phyloP scores from a whole-genome alignment of 1,140 invertebrate genomes.

The Megathymus violae region DNA sequence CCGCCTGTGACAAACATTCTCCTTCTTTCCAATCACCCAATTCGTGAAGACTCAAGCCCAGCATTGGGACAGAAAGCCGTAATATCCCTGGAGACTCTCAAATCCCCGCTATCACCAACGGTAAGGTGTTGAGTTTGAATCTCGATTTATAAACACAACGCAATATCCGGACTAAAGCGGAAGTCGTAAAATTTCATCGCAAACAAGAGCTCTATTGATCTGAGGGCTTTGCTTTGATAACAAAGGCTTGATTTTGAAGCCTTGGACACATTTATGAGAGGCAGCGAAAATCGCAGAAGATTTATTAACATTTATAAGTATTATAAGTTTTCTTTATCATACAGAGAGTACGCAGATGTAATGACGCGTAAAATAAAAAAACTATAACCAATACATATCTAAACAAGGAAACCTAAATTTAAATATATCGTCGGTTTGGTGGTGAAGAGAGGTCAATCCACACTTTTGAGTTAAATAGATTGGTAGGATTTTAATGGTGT shows the following conservation, averaged over 20 bases:
- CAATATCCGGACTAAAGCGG: conserved; percentile 33
- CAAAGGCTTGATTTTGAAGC: conserved; percentile 37
- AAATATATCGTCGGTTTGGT: too few species aligned
- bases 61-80: not conserved
- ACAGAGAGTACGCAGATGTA: too few species aligned
- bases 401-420: too few species aligned
- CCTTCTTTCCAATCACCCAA: too few species aligned
- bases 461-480: too few species aligned
- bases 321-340: too few species aligned
- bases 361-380: too few species aligned
- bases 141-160: conserved; percentile 23
- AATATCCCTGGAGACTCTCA: not conserved
- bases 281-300: not conserved
- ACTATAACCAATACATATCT: too few species aligned
- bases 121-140: conserved; percentile 9
- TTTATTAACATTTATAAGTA: too few species aligned
- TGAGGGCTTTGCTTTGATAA: conserved; percentile 32
- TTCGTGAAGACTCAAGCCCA: not conserved
- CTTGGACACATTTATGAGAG: not conserved
- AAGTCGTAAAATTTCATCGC: conserved; percentile 34
- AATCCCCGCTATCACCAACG: not conserved
- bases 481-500: too few species aligned
- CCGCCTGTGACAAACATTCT: too few species aligned
- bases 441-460: too few species aligned
- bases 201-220: conserved; percentile 32